Evolutionary conservation across 2,888 invertebrate genomes (phyloP).

Genomic region (Tenthredo scrophulariae): DNA sequence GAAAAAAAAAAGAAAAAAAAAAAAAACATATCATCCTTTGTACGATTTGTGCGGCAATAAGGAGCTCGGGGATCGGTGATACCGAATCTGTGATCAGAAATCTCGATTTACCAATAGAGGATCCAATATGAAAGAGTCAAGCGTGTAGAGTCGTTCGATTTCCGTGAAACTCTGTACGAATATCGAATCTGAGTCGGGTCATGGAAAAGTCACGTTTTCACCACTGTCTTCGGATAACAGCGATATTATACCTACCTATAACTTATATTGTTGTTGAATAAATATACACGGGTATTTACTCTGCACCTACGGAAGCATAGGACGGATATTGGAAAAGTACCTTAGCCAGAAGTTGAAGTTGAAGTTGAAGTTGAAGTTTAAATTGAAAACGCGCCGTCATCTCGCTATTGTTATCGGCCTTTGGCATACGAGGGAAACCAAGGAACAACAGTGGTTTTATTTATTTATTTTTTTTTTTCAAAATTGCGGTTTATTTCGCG

Average conservation of each 20-base stretch:
- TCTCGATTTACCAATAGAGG: not conserved
- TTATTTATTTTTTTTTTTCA: too few species aligned
- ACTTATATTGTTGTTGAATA: not conserved
- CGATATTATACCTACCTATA: not conserved
- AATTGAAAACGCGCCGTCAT: not conserved
- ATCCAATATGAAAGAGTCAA: not conserved
- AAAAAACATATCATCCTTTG: not conserved
- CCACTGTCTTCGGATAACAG: not conserved
- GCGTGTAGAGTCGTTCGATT: not conserved
- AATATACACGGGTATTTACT: not conserved
- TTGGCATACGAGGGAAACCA: not conserved
- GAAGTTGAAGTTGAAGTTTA: not conserved
- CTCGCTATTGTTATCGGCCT: too few species aligned
- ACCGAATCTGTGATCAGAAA: not conserved
- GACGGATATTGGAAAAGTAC: not conserved
- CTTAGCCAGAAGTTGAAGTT: not conserved
- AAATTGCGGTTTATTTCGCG: not conserved
- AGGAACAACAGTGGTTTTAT: too few species aligned
- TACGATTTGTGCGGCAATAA: not conserved
- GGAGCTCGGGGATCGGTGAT: not conserved
- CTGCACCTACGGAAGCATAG: constrained; percentile 4
- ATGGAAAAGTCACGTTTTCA: not conserved
- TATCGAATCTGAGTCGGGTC: not conserved
- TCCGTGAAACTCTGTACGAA: not conserved
- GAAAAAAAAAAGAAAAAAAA: not conserved